Conservation (phyloP, 2,888 invertebrate genomes). For the Heliothis peltigera region DNA sequence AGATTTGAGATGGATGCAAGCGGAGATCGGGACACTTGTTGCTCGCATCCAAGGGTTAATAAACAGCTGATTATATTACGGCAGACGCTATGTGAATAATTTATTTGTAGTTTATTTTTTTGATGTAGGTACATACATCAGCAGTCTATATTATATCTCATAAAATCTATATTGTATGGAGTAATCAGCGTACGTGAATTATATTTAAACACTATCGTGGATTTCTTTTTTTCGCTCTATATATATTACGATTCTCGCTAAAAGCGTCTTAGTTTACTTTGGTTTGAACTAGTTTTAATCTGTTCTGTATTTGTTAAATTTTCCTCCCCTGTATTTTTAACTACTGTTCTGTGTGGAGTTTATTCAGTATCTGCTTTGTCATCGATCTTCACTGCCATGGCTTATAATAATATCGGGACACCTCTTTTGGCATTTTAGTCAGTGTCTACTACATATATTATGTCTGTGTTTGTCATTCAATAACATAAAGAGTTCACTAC, state of each 20-base stretch:
- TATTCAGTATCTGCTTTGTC: too few relatives aligned
- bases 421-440: too few relatives aligned
- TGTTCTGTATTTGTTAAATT: neutral
- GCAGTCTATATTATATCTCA: neutral
- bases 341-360: too few relatives aligned
- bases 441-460: too few relatives aligned
- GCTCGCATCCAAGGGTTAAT: slow-evolving; percentile 58
- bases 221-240: neutral
- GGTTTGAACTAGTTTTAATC: neutral
- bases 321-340: too few relatives aligned
- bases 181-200: neutral
- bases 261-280: neutral
- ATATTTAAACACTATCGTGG: neutral
- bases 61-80: slow-evolving; percentile 63
- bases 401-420: too few relatives aligned
- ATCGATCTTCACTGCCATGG: too few relatives aligned
- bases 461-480: slow-evolving; percentile 17
- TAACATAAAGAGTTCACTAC: slow-evolving; percentile 27
- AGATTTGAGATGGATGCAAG: slow-evolving; percentile 85
- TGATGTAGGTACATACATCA: slow-evolving; percentile 19
- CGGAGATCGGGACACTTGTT: slow-evolving; percentile 75
- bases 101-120: slow-evolving; percentile 54
- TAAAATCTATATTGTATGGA: slow-evolving; percentile 1
- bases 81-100: slow-evolving; percentile 54
- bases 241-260: neutral